Percentiles rank a stretch among this genome's conserved stretches.
phyloP scores from a whole-genome alignment of 2,113 vertebrate genomes.

The Rhea americana region DNA sequence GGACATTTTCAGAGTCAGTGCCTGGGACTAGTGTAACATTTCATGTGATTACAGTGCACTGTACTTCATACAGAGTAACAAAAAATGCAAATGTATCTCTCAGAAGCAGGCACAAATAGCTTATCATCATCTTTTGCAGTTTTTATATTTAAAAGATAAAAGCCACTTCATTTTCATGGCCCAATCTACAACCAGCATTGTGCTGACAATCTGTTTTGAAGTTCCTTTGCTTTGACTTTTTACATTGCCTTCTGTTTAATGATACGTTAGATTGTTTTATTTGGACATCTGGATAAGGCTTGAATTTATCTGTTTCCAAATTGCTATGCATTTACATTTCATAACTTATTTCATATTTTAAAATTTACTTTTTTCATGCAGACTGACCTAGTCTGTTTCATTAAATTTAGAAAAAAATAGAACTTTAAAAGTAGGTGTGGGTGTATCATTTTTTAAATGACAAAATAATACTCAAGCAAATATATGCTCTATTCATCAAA shows the following conservation, averaged over 20 bases:
- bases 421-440: not conserved
- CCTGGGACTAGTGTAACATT: not conserved
- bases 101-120: not conserved
- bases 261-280: not conserved
- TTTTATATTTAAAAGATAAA: not conserved
- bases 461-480: slow-evolving; percentile 4
- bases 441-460: not conserved
- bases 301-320: not conserved
- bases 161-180: not conserved
- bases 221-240: not conserved
- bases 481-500: not conserved
- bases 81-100: not conserved
- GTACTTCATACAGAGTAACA: not conserved
- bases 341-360: not conserved
- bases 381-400: not conserved
- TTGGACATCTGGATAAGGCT: not conserved
- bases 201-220: not conserved
- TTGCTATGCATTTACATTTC: not conserved
- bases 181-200: not conserved
- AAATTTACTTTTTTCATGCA: not conserved
- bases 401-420: not conserved
- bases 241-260: not conserved
- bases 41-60: not conserved
- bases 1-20: not conserved
- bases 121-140: not conserved